Percentiles rank a stretch among this genome's conserved stretches.
phyloP scores from a whole-genome alignment of 2,888 invertebrate genomes.

The Dolichomitus sp. region DNA sequence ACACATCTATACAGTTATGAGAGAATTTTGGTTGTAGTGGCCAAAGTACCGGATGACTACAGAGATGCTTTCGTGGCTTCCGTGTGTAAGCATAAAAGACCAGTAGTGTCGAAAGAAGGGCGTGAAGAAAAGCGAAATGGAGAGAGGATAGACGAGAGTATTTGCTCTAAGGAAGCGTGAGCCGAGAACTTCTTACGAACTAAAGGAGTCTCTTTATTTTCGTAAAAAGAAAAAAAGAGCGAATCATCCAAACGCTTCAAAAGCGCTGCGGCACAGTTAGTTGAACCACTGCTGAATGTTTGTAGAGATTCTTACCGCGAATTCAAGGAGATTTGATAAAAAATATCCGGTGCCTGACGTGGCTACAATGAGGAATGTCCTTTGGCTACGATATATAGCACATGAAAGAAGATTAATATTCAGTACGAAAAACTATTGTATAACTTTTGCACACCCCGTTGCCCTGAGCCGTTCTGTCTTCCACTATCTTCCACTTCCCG shows the following conservation, averaged over 20 bases:
- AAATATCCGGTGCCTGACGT: conserved; percentile 61
- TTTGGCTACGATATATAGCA: conserved; percentile 46
- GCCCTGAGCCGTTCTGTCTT: conserved; percentile 16
- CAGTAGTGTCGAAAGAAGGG: conserved; percentile 42
- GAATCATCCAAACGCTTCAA: conserved; percentile 34
- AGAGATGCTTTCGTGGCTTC: conserved; percentile 35
- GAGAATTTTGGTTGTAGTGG: conserved; percentile 9
- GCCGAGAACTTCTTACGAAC: conserved; percentile 26
- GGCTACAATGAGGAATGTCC: conserved; percentile 69
- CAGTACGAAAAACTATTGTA: conserved; percentile 68
- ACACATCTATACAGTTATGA: not conserved
- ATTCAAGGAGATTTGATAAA: conserved; percentile 58
- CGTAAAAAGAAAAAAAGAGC: conserved; percentile 18
- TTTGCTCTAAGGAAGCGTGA: conserved; percentile 13
- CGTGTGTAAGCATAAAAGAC: conserved; percentile 37
- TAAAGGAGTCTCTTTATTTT: conserved; percentile 33
- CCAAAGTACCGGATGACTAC: conserved; percentile 41
- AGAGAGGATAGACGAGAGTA: conserved; percentile 16
- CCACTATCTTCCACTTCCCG: conserved; percentile 24
- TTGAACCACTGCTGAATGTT: not conserved
- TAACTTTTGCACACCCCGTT: conserved; percentile 27
- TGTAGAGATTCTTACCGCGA: conserved; percentile 17
- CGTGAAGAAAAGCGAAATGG: conserved; percentile 23
- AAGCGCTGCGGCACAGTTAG: conserved; percentile 3
- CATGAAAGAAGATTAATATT: conserved; percentile 70